phyloP scores from a whole-genome alignment of 2,888 invertebrate genomes.

The Melinopterus prodromus region DNA sequence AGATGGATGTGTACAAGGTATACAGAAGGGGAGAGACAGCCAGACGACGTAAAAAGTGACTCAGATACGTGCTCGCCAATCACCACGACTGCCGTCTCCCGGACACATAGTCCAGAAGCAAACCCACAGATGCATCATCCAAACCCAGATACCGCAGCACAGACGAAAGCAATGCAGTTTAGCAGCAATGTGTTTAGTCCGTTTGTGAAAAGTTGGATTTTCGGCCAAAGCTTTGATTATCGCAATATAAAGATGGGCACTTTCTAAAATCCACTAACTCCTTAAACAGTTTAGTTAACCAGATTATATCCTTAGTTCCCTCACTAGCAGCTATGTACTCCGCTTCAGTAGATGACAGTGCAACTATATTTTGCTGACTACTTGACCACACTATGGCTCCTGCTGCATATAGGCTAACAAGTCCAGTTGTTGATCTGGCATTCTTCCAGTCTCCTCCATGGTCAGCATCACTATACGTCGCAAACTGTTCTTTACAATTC shows the following conservation, averaged over 20 bases:
- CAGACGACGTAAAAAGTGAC: too few relatives aligned
- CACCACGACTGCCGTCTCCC: too few relatives aligned
- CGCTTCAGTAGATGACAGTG: slow-evolving; percentile 47
- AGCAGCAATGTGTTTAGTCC: background rate
- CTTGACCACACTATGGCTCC: slow-evolving; percentile 47
- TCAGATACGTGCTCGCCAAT: too few relatives aligned
- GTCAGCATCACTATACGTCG: slow-evolving; percentile 11
- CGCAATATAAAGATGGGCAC: background rate
- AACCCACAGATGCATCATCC: too few relatives aligned
- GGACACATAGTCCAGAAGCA: too few relatives aligned
- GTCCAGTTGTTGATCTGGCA: slow-evolving; percentile 15
- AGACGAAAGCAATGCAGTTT: too few relatives aligned
- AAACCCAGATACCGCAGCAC: too few relatives aligned
- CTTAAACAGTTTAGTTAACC: background rate
- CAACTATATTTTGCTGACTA: slow-evolving; percentile 45
- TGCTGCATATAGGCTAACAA: slow-evolving; percentile 42
- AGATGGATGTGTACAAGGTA: too few relatives aligned
- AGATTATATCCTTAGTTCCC: slow-evolving; percentile 47
- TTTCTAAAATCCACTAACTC: slow-evolving; percentile 1
- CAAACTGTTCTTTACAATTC: background rate
- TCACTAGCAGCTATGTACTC: slow-evolving; percentile 50
- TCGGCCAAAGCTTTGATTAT: background rate
- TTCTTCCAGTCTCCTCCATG: slow-evolving; percentile 24
- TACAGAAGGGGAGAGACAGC: too few relatives aligned
- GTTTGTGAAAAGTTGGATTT: too few relatives aligned